Base-by-base conservation (phyloP, 2,113 vertebrate species). In the Hypomesus transpacificus region DNA sequence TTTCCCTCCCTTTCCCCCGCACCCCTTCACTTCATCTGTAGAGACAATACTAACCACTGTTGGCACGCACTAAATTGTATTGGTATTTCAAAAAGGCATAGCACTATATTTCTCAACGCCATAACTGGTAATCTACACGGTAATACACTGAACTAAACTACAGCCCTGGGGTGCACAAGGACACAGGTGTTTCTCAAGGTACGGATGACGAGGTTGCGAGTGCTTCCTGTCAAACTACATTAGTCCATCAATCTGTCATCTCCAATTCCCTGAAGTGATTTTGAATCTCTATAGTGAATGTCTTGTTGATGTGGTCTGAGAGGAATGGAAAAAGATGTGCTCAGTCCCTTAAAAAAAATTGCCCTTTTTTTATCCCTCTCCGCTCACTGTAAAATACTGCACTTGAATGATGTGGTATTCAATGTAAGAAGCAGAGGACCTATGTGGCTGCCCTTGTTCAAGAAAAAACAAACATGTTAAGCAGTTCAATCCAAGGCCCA, bases 191-290 rank as follows among this genome's bases (percentile, higher is more conserved):
- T 84, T 74, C 81, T 82, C 78, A 75, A 88, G 87, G 88, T 87
- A 75, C 76, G 74, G 72, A 83, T 83, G 86, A 81, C 83, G 81
- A 80, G 85, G 85, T 82, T 79, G 80, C 75, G 81, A 66, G 87
- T 84, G 80, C 78, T 75, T 67, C 77, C 86, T 89, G 87, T 91
- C 89, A 91, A 84, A 87, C 73, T 69, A 78, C 70, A 83, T 89
- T 90, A 90, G 82, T 67, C 82, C 88, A 89, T 92, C 89, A 89
- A 89, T 89, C 90, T 88, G 84, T 90, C 85, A 85, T 84, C 80
- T 68, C 73, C 66, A 51, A 81, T 68, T 71, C 80, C 78, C 39
- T 20, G 46, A 73, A 83, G 79, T 39, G 63, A 50, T 79, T 85
- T 76, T 76, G 84, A 84, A 85, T 82, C 84, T 82, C 75, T 65